Evolutionary conservation across 2,888 invertebrate species (phyloP).

Genomic region (Oscheius sp.): DNA sequence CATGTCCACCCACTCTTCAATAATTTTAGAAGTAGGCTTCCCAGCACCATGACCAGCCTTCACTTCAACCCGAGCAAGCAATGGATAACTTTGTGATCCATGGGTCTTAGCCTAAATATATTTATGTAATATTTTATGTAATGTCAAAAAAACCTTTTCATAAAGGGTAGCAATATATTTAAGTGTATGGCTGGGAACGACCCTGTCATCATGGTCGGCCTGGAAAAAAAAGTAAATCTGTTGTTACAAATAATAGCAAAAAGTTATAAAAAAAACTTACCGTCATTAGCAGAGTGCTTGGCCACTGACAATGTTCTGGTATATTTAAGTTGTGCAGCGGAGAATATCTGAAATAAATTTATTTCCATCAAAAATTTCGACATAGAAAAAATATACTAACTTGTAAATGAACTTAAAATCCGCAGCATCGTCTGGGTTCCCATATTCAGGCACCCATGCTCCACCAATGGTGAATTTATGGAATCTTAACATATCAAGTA

Average conservation of each 20-base stretch:
- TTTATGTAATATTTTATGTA: too few species aligned
- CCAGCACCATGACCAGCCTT: constrained; percentile 97
- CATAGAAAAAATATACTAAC: constrained; percentile 70
- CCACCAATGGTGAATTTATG: constrained; percentile 98
- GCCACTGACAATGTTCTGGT: constrained; percentile 17
- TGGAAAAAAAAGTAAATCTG: too few species aligned
- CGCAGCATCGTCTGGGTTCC: constrained; percentile 83
- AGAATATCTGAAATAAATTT: constrained; percentile 48
- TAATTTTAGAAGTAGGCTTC: constrained; percentile 92
- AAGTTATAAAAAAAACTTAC: too few species aligned
- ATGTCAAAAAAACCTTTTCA: constrained; percentile 73
- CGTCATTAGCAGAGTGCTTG: constrained; percentile 23
- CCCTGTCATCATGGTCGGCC: constrained; percentile 71
- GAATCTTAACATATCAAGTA: constrained; percentile 94
- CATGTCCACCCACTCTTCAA: constrained; percentile 90
- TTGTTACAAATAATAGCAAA: too few species aligned
- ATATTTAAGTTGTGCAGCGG: constrained; percentile 21
- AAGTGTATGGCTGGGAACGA: constrained; percentile 94
- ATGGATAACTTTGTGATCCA: constrained; percentile 19
- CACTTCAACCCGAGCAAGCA: constrained; percentile 85
- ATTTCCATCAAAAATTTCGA: too few species aligned
- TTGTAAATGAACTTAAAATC: constrained; percentile 86
- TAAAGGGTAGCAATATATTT: constrained; percentile 93
- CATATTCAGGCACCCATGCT: constrained; percentile 95
- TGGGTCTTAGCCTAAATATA: constrained; percentile 29